Evolutionary conservation across 2,113 vertebrate genomes (phyloP).

Genomic region (Pseudois nayaur): DNA sequence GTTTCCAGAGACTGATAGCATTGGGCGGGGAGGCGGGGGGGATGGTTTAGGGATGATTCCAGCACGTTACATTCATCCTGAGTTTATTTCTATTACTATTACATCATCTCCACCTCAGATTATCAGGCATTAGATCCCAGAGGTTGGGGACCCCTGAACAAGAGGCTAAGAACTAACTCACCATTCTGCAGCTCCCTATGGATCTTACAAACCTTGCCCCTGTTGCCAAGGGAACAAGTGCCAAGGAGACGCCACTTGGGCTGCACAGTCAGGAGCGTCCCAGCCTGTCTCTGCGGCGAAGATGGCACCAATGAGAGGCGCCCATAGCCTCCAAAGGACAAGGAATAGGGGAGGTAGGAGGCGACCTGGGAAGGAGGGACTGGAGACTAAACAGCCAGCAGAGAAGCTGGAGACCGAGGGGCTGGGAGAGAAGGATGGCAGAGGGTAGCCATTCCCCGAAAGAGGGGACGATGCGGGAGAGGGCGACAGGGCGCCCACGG

Average conservation of each 20-base stretch:
- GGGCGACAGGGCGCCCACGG: background rate
- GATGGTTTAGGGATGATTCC: background rate
- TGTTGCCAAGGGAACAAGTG: background rate
- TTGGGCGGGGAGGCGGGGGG: accelerated
- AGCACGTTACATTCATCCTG: background rate
- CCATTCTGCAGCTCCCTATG: background rate
- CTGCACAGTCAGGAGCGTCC: background rate
- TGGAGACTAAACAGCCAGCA: background rate
- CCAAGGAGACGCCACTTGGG: background rate
- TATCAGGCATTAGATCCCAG: background rate
- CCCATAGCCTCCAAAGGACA: background rate
- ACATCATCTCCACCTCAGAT: background rate
- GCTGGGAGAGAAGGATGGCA: background rate
- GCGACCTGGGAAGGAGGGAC: background rate
- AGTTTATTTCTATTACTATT: background rate
- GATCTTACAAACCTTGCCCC: background rate
- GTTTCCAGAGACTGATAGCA: background rate
- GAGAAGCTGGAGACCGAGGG: background rate
- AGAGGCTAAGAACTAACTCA: background rate
- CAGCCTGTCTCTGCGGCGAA: accelerated
- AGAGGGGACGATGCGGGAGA: background rate
- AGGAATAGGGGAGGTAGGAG: background rate
- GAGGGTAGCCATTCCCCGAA: background rate
- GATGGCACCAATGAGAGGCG: background rate
- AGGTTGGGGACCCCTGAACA: background rate